Conservation (phyloP, 35 echinoderm and acorn worm genomes). For the Apostichopus japonicus region DNA sequence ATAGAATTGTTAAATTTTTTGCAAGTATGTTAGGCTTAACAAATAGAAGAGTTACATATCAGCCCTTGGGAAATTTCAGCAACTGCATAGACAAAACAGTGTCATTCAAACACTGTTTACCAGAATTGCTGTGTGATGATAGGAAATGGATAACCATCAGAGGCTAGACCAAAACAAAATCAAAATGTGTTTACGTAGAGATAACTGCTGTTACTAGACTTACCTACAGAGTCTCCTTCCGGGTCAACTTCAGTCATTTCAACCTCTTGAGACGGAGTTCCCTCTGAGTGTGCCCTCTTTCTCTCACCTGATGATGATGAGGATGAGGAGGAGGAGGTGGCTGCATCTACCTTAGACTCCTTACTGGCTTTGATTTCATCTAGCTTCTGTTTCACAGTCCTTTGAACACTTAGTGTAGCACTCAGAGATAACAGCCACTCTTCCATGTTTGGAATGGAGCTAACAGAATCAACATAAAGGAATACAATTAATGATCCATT, state of each 20-base stretch:
- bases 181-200: too few species aligned
- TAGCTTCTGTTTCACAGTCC: not conserved
- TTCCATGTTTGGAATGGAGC: slow-evolving; percentile 1
- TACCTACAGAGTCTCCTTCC: slow-evolving; percentile 37
- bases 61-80: too few species aligned
- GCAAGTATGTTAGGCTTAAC: too few species aligned
- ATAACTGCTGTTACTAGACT: not conserved
- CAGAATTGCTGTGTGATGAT: too few species aligned
- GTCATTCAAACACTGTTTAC: too few species aligned
- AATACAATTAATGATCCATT: too few species aligned
- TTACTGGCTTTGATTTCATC: not conserved
- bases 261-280: not conserved
- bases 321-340: not conserved
- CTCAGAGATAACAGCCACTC: slow-evolving; percentile 11
- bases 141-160: too few species aligned
- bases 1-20: too few species aligned
- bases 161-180: too few species aligned
- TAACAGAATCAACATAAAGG: not conserved
- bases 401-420: not conserved
- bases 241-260: slow-evolving; percentile 5
- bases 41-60: too few species aligned
- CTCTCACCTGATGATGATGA: slow-evolving; percentile 3
- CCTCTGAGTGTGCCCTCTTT: slow-evolving; percentile 24
- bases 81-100: too few species aligned
- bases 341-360: not conserved